Percentiles rank a stretch among this genome's conserved stretches.
Evolutionary conservation across 2,888 invertebrate species (phyloP).

Genomic region (Rhaphigaster nebulosa): DNA sequence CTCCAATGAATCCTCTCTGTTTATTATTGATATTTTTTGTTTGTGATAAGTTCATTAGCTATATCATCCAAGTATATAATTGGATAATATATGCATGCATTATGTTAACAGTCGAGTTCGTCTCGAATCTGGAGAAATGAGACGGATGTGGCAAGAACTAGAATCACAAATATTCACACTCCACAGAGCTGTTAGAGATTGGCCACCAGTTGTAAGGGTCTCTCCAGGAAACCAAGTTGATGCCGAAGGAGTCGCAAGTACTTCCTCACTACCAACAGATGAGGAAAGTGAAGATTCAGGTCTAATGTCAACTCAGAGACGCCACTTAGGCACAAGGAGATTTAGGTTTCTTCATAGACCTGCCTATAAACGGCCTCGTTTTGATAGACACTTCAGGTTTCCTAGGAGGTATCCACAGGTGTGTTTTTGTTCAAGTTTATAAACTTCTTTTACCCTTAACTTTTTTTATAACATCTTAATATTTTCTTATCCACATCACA

Average conservation of each 20-base stretch:
- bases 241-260: conserved; percentile 45
- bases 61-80: no score
- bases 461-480: neutral
- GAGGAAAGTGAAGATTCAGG: conserved; percentile 65
- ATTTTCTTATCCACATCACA: no score
- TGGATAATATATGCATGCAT: neutral
- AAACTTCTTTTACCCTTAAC: neutral
- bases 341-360: conserved; percentile 58
- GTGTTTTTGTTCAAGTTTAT: neutral
- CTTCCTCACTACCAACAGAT: conserved; percentile 46
- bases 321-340: conserved; percentile 69
- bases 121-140: conserved; percentile 70
- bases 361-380: conserved; percentile 50
- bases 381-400: conserved; percentile 50
- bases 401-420: conserved; percentile 53
- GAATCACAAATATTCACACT: conserved; percentile 73
- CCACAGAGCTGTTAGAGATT: conserved; percentile 70
- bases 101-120: conserved; percentile 65
- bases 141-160: conserved; percentile 77
- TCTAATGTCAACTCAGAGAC: conserved; percentile 66
- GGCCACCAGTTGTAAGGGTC: conserved; percentile 30
- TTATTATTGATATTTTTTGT: neutral
- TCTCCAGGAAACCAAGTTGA: conserved; percentile 46
- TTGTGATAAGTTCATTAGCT: neutral
- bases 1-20: neutral